phyloP scores from a whole-genome alignment of 2,113 vertebrate genomes.

The Melierax canorus region DNA sequence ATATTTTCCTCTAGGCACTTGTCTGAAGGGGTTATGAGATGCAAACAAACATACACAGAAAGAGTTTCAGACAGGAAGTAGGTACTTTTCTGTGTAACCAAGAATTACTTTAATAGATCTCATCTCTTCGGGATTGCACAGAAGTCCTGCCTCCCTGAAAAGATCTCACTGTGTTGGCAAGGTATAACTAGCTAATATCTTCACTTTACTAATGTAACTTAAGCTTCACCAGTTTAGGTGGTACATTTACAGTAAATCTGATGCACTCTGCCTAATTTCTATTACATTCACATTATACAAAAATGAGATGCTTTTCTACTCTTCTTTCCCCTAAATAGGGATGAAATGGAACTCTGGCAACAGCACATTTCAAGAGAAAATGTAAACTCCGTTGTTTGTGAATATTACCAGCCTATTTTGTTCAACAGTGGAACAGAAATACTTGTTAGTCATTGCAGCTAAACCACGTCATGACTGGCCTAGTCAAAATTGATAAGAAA shows the following conservation, averaged over 20 bases:
- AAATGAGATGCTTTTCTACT: background rate
- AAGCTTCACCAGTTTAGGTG: background rate
- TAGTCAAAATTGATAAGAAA: background rate
- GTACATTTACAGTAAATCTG: background rate
- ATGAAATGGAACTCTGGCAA: background rate
- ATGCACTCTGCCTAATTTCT: background rate
- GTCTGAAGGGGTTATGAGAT: background rate
- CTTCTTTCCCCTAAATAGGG: background rate
- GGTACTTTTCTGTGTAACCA: background rate
- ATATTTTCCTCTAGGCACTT: background rate
- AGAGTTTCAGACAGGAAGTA: background rate
- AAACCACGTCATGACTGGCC: background rate
- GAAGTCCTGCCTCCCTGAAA: background rate
- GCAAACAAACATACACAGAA: background rate
- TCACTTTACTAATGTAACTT: background rate
- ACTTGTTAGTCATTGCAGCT: background rate
- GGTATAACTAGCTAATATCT: background rate
- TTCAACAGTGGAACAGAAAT: background rate
- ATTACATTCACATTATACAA: background rate
- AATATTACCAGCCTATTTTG: background rate
- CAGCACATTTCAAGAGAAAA: background rate
- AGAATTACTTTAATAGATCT: background rate
- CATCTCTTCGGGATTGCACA: background rate
- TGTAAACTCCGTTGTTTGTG: background rate
- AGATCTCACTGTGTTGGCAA: background rate